A percentile compares a stretch with the other conserved stretches of the same genome.
Conservation (phyloP, 2,888 invertebrate species). For the Oscheius myriophilus region DNA sequence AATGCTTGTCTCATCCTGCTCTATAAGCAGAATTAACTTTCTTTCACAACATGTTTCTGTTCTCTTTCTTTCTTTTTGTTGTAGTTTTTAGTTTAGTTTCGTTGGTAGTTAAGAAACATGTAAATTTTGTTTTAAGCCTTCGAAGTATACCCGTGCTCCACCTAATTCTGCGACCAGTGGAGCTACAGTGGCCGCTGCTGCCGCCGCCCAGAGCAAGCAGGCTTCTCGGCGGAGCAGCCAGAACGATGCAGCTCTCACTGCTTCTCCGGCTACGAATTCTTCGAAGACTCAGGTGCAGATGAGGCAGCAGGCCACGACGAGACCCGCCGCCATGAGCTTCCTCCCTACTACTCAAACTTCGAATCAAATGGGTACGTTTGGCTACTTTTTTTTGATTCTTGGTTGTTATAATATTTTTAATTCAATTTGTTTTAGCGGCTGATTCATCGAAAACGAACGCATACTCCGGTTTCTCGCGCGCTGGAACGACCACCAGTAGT, state of each 20-base stretch:
- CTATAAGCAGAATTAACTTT: no score
- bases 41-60: neutral
- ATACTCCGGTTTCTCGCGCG: conserved; percentile 22
- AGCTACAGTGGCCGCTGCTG: conserved; percentile 35
- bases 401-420: no score
- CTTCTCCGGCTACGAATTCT: neutral
- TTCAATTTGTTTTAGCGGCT: conserved; percentile 9
- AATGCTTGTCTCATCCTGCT: no score
- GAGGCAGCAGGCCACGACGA: conserved; percentile 43
- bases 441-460: conserved; percentile 5
- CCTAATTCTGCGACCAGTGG: conserved; percentile 27
- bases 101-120: neutral
- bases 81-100: neutral
- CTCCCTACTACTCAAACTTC: conserved; percentile 19
- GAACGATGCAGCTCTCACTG: conserved; percentile 40
- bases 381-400: neutral
- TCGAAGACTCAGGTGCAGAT: conserved; percentile 39
- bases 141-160: conserved; percentile 37
- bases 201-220: conserved; percentile 29
- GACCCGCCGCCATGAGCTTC: conserved; percentile 29
- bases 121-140: conserved; percentile 43
- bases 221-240: conserved; percentile 43
- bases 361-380: conserved; percentile 7
- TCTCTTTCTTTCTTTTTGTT: neutral
- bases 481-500: conserved; percentile 24